Conservation (phyloP, 53 echinoderm and acorn worm species). For the Stichopus horrens region DNA sequence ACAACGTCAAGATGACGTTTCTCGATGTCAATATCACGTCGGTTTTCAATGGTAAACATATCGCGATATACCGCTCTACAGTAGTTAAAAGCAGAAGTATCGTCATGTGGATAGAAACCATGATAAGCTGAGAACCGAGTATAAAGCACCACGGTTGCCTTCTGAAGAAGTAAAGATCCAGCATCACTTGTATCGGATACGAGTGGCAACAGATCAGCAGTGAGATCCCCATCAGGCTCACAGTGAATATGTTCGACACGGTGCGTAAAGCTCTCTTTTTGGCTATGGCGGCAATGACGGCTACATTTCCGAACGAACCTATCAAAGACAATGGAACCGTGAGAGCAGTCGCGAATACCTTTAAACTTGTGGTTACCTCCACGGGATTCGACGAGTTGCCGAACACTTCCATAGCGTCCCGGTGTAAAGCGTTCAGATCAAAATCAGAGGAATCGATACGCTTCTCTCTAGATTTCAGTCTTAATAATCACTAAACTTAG, state of each 20-base stretch:
- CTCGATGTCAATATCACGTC: slow-evolving; percentile 3
- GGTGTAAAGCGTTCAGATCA: background rate
- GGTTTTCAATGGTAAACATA: slow-evolving; percentile 23
- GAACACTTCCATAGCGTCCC: background rate
- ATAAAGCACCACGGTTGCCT: slow-evolving; percentile 28
- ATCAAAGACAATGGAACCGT: slow-evolving; percentile 3
- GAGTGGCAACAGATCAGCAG: background rate
- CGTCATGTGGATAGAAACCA: slow-evolving; percentile 9
- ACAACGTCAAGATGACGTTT: background rate
- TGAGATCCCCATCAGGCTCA: background rate
- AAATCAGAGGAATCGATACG: too few relatives aligned
- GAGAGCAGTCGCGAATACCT: background rate
- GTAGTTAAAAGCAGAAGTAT: slow-evolving; percentile 21
- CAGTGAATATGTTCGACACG: slow-evolving; percentile 28
- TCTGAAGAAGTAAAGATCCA: slow-evolving; percentile 19
- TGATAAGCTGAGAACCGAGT: background rate
- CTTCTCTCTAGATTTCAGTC: too few relatives aligned
- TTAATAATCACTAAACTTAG: too few relatives aligned
- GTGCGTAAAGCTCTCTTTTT: slow-evolving; percentile 9
- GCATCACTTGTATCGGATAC: slow-evolving; percentile 16
- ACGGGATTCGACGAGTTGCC: background rate
- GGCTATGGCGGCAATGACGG: background rate
- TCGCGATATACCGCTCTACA: slow-evolving; percentile 26
- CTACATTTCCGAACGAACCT: slow-evolving; percentile 20
- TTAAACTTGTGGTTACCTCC: slow-evolving; percentile 6